phyloP scores from a whole-genome alignment of 2,797 vertebrate genomes.

The Spinus pinus region DNA sequence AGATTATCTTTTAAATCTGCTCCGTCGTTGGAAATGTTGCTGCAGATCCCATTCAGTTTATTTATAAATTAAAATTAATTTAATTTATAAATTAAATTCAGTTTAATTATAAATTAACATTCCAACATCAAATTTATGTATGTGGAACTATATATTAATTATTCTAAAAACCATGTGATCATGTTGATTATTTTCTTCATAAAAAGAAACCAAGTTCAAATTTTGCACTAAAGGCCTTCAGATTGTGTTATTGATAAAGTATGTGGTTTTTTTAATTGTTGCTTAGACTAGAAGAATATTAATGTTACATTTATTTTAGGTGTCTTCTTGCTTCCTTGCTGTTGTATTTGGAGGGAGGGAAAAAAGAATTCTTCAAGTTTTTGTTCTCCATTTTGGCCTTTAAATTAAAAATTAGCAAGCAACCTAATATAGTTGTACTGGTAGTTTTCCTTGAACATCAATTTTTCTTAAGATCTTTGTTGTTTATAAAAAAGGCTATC shows the following conservation, averaged over 20 bases:
- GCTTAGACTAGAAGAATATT: not conserved
- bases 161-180: not conserved
- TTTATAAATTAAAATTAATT: too few relatives aligned
- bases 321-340: not conserved
- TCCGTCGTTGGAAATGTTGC: not conserved
- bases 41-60: not conserved
- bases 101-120: not conserved
- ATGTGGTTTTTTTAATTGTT: not conserved
- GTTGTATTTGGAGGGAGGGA: not conserved
- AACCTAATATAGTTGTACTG: not conserved
- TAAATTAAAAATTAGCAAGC: not conserved
- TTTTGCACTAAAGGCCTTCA: not conserved
- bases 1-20: not conserved
- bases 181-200: not conserved
- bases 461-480: not conserved
- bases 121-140: not conserved
- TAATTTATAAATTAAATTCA: too few relatives aligned
- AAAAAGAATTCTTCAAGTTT: not conserved
- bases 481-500: not conserved
- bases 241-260: not conserved
- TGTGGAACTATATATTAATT: not conserved
- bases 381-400: not conserved
- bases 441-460: not conserved
- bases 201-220: not conserved
- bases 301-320: not conserved